Percentiles rank a stretch among this genome's conserved stretches.
These are phyloP conservation scores for Mesoclemmys tuberculata DNA, from an alignment of 2,113 vertebrate genomes.

Conservation along the genomic window DNA sequence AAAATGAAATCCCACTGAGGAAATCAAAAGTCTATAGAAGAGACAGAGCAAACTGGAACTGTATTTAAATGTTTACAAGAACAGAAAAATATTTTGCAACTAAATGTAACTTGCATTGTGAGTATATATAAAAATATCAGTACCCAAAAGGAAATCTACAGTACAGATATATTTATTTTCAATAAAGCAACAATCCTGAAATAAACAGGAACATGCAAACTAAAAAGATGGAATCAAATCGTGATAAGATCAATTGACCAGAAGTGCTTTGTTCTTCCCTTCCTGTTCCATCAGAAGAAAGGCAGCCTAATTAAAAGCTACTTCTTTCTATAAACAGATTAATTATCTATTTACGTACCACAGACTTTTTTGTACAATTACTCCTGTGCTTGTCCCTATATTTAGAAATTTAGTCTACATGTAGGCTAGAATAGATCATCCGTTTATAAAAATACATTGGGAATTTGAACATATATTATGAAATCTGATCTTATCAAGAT, in stretches of 20 bases:
- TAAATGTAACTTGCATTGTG: background rate
- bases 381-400: background rate
- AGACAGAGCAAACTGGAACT: background rate
- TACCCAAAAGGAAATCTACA: background rate
- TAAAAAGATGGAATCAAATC: constrained; percentile 34
- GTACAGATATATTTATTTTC: fast-evolving
- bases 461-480: background rate
- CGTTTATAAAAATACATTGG: fast-evolving
- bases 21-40: background rate
- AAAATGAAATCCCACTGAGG: background rate
- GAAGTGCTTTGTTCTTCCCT: constrained; percentile 38
- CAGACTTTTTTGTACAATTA: background rate
- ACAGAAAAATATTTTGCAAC: background rate
- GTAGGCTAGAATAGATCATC: background rate
- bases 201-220: constrained; percentile 58
- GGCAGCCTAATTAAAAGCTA: background rate
- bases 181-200: background rate
- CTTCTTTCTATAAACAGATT: background rate
- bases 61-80: background rate
- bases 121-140: background rate
- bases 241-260: constrained; percentile 74
- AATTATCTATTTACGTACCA: background rate
- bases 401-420: fast-evolving
- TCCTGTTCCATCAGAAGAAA: background rate
- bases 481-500: constrained; percentile 68